Percentiles rank a stretch among this genome's conserved stretches.
Conservation (phyloP, 1,140 invertebrate species). For the Colletes gigas region DNA sequence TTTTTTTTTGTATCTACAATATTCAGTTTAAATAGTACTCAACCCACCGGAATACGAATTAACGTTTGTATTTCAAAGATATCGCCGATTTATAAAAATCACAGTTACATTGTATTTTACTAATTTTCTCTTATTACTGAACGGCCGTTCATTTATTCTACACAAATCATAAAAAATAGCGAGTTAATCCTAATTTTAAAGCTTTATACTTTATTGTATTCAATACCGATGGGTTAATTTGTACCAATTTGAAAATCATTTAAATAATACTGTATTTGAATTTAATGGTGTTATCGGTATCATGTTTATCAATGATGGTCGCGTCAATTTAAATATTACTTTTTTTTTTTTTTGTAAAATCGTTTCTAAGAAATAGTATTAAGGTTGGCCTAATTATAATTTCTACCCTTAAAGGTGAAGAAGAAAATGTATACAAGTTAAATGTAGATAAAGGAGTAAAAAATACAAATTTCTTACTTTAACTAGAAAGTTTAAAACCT, state of each 20-base stretch:
- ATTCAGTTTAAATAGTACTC: neutral
- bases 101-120: conserved; percentile 27
- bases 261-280: conserved; percentile 43
- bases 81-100: conserved; percentile 42
- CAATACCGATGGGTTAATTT: conserved; percentile 20
- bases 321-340: conserved; percentile 13
- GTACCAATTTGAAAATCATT: conserved; percentile 19
- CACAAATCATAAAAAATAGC: conserved; percentile 17
- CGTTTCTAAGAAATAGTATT: conserved; percentile 29
- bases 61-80: conserved; percentile 8
- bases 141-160: neutral
- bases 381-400: conserved; percentile 21
- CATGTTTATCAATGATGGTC: conserved; percentile 21
- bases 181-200: conserved; percentile 24
- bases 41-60: conserved; percentile 21
- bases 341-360: conserved; percentile 23
- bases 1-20: conserved; percentile 1
- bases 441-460: conserved; percentile 44
- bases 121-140: conserved; percentile 7
- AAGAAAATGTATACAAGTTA: conserved; percentile 45
- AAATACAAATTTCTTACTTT: conserved; percentile 53
- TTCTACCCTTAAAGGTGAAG: conserved; percentile 25
- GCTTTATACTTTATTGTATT: conserved; percentile 17
- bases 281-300: conserved; percentile 5
- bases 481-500: conserved; percentile 61